These are phyloP conservation scores for Seira musarum DNA, from an alignment of 2,888 invertebrate genomes.

Conservation along the genomic window DNA sequence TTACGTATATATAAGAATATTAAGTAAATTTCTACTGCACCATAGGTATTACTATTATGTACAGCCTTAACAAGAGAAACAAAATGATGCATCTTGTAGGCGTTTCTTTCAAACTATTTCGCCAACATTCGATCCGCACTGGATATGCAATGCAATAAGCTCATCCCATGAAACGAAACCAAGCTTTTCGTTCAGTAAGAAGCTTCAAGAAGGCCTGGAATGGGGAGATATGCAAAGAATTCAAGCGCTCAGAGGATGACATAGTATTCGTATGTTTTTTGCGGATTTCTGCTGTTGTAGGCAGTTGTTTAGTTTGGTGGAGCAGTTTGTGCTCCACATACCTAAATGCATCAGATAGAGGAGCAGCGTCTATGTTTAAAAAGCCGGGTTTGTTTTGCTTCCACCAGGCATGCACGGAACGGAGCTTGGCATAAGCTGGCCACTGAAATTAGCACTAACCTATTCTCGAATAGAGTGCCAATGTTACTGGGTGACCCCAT, in stretches of 20 bases:
- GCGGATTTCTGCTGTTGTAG: too few species aligned
- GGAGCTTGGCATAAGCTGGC: conserved; percentile 16
- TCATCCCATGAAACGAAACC: neutral
- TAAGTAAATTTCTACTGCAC: too few species aligned
- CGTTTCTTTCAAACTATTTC: neutral
- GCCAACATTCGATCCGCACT: neutral
- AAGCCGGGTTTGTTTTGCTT: conserved; percentile 27
- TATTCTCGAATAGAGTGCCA: conserved; percentile 63
- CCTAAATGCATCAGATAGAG: neutral
- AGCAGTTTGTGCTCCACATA: neutral
- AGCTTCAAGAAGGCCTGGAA: neutral
- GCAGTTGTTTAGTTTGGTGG: too few species aligned
- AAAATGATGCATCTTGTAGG: neutral
- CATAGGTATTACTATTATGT: neutral
- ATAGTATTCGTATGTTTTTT: too few species aligned
- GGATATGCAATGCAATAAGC: neutral
- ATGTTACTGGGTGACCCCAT: conserved; percentile 69
- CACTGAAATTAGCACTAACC: conserved; percentile 54
- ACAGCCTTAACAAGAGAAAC: neutral
- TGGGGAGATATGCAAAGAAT: neutral
- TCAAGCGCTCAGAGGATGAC: neutral
- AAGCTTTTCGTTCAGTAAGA: neutral
- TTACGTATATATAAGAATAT: neutral
- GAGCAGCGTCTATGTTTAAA: neutral
- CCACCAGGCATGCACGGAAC: neutral